A percentile compares a stretch with the other conserved stretches of the same genome.
phyloP scores from a whole-genome alignment of 2,113 vertebrate genomes.

The Clarias batrachus region DNA sequence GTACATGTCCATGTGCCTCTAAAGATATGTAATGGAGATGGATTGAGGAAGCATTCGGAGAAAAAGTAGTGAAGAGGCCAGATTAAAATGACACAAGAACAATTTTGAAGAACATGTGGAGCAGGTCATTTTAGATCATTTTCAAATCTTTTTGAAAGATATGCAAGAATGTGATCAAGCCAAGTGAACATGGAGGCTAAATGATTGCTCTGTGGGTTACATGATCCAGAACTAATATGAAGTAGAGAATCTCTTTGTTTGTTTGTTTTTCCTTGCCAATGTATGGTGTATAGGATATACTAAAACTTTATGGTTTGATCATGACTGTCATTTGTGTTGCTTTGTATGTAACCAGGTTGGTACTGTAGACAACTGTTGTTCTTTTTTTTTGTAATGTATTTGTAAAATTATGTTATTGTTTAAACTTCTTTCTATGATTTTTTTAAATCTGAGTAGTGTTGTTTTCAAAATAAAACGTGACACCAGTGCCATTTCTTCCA shows the following conservation, averaged over 20 bases:
- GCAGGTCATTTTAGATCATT: neutral
- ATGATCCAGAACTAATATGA: neutral
- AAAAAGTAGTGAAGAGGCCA: too few species aligned
- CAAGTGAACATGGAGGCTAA: neutral
- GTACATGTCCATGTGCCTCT: neutral
- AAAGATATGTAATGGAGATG: neutral
- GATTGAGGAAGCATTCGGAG: neutral
- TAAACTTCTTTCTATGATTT: neutral
- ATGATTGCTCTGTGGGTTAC: neutral
- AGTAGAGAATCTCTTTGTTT: too few species aligned
- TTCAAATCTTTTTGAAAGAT: neutral
- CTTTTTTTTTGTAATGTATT: neutral
- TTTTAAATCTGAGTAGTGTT: neutral
- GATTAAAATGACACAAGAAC: neutral
- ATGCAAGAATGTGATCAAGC: neutral
- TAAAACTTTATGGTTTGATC: neutral
- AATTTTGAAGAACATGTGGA: neutral
- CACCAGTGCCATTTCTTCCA: neutral
- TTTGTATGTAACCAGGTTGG: neutral
- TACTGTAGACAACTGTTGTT: neutral
- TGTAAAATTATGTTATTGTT: neutral
- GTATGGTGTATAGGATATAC: neutral
- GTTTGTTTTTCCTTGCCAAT: neutral
- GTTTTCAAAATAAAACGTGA: neutral
- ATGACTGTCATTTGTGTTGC: neutral